A percentile compares a stretch with the other conserved stretches of the same genome.
Evolutionary conservation across 2,113 vertebrate genomes (phyloP).

Genomic region (Lipotes vexillifer): DNA sequence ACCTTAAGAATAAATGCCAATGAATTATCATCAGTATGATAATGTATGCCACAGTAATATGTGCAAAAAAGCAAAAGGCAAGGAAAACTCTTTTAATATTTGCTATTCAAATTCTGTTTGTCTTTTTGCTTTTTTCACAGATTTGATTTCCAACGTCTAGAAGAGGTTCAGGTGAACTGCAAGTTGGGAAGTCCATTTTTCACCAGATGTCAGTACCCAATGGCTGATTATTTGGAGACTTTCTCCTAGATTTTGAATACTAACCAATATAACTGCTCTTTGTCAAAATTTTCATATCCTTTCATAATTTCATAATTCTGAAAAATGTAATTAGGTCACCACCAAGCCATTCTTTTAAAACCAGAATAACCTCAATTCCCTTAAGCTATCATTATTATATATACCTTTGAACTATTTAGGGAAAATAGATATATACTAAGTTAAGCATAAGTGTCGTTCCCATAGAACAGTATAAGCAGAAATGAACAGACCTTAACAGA

Average conservation of each 20-base stretch:
- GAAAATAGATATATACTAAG: background rate
- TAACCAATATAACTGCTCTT: background rate
- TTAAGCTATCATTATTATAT: slow-evolving; percentile 4
- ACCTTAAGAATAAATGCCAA: background rate
- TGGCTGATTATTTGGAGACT: background rate
- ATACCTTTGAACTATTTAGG: background rate
- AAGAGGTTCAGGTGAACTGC: background rate
- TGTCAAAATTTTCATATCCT: background rate
- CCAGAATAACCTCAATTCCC: background rate
- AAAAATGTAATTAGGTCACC: slow-evolving; percentile 15
- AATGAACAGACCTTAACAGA: background rate
- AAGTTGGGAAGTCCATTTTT: background rate
- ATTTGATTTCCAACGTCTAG: background rate
- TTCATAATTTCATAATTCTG: background rate
- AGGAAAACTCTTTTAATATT: background rate
- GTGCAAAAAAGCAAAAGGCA: background rate
- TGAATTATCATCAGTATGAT: background rate
- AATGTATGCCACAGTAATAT: background rate
- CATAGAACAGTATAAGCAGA: background rate
- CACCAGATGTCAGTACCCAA: background rate
- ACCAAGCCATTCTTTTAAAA: background rate
- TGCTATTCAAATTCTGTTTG: background rate
- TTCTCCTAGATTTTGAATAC: background rate
- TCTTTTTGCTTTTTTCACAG: background rate
- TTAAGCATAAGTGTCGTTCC: background rate